Evolutionary conservation across 1,140 invertebrate species (phyloP), one percentile per base, ranked within the genome.

Genomic region (Ips typographus): DNA sequence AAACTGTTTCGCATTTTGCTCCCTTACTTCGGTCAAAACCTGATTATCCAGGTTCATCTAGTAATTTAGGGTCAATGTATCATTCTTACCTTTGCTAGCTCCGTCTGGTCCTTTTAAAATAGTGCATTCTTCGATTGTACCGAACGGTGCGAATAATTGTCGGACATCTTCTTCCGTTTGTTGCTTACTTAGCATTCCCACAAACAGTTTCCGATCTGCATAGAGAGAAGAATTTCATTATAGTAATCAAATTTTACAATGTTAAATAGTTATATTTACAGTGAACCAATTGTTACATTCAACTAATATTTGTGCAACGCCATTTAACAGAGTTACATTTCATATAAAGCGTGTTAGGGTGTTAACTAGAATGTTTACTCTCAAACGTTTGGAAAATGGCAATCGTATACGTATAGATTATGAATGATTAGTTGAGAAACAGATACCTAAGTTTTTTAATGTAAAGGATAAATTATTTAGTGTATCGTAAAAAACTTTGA

Each of bases 101-200:
- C 95, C 94, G 89, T 98, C 96, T 71, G 95, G 95, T 78, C 96
- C 96, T 77, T 96, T 89, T 69, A 99, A 88, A 82, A 99, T 97
- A 71, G 96, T 99, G 80, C 97, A 98, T 89, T 99, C 97, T 83
- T 99, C 97, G 89, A 99, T 98, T 82, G 90, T 91, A 77, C 98
- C 98, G 83, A 93, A 99, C 70, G 94, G 90, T 79, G 93, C 90
- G 85, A 99, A 99, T 80, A 99, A 86, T 84, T 95, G 92, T 83
- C 94, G 89, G 73, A 99, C 94, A 91, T 98, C 96, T 79, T 99
- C 96, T 89, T 99, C 98, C 75, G 92, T 95, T 83, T 99, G 96
- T 87, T 98, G 94, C 86, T 99, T 99, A 86, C 95, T 98, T 80
- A 99, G 93, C 97, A 99, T 99, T 82, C 98, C 98, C 86, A 99